Conservation (phyloP, 2,797 vertebrate species). For the Iguana delicatissima region DNA sequence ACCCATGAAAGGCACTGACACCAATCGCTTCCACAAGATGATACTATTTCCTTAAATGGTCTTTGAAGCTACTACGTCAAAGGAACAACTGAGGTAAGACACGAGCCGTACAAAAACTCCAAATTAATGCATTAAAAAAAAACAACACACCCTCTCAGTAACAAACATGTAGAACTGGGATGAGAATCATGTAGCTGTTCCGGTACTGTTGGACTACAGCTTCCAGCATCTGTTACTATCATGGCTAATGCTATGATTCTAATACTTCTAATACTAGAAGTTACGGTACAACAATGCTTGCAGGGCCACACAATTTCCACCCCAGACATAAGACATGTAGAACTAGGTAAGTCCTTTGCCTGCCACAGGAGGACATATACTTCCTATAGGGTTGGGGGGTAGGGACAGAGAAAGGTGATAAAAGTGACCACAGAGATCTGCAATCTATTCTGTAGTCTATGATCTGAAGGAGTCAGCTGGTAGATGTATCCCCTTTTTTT, state of each 20-base stretch:
- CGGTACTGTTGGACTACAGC: no score
- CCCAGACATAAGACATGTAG: not conserved
- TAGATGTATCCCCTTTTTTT: no score
- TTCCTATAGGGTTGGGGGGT: not conserved
- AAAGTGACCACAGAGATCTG: not conserved
- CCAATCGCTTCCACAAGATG: not conserved
- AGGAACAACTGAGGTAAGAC: not conserved
- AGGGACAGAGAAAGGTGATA: not conserved
- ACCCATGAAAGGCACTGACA: not conserved
- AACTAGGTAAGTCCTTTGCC: not conserved
- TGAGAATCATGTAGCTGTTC: no score
- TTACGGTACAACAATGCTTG: no score
- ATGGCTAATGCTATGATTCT: no score
- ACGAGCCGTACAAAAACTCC: not conserved
- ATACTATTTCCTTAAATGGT: not conserved
- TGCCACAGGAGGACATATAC: not conserved
- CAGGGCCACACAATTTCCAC: no score
- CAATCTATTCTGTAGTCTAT: not conserved
- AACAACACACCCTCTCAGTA: no score
- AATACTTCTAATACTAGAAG: no score
- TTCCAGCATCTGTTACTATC: no score
- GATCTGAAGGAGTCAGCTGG: no score
- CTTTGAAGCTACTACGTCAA: not conserved
- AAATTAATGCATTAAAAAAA: not conserved
- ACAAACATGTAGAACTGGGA: no score